These are phyloP conservation scores for Echinarachnius parma DNA, from an alignment of 53 echinoderm and acorn worm species.

Conservation along the genomic window DNA sequence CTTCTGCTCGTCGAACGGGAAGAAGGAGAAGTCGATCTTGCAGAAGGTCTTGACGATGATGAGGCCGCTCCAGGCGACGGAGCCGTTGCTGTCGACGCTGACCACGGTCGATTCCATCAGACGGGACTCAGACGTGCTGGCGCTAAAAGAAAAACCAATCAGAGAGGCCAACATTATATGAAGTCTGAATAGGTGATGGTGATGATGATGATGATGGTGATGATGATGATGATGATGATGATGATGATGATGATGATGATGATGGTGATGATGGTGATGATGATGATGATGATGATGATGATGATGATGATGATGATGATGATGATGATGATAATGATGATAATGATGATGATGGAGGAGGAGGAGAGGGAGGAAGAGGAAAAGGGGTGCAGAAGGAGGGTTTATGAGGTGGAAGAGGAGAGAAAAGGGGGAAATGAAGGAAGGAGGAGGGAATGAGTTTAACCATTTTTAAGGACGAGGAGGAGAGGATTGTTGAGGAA, in stretches of 20 bases:
- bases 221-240: neutral
- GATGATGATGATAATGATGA: neutral
- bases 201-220: neutral
- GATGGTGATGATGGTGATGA: neutral
- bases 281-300: neutral
- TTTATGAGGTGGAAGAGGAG: too few relatives aligned
- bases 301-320: conserved; percentile 14
- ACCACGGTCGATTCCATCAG: conserved; percentile 22
- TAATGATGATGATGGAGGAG: neutral
- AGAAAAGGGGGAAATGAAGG: too few relatives aligned
- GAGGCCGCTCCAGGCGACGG: conserved; percentile 48
- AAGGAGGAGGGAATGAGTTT: too few relatives aligned
- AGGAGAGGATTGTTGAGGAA: too few relatives aligned
- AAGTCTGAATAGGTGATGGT: neutral
- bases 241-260: neutral
- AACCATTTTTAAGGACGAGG: too few relatives aligned
- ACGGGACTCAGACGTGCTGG: conserved; percentile 7
- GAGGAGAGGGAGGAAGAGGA: neutral
- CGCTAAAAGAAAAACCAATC: neutral
- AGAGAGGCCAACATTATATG: too few relatives aligned
- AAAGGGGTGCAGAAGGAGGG: too few relatives aligned
- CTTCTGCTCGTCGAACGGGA: conserved; percentile 69
- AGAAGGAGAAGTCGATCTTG: conserved; percentile 74
- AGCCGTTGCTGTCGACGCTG: neutral
- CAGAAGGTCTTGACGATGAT: conserved; percentile 67